Conservation (phyloP, 1,140 invertebrate species). For the Meloidogyne exigua region DNA sequence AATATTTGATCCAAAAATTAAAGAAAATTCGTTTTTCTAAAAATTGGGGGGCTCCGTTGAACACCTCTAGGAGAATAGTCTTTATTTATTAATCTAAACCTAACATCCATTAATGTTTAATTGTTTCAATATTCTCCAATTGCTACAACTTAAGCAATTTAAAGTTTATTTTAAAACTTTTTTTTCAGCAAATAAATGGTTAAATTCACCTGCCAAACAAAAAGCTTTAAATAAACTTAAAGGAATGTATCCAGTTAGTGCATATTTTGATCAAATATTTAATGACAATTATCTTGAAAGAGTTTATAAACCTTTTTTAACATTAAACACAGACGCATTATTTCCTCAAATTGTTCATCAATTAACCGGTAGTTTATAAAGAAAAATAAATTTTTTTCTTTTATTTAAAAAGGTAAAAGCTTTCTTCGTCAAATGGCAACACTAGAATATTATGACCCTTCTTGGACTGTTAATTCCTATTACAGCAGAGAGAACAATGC, state of each 20-base stretch:
- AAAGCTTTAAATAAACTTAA: slow-evolving; percentile 11
- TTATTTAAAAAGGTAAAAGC: slow-evolving; percentile 3
- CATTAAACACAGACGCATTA: neutral
- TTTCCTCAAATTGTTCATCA: slow-evolving; percentile 6
- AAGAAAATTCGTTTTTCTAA: no score
- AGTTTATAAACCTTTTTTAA: neutral
- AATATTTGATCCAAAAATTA: no score
- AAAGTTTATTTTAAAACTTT: neutral
- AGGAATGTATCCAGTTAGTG: neutral
- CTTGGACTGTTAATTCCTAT: neutral
- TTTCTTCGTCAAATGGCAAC: neutral
- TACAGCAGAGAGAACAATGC: slow-evolving; percentile 9
- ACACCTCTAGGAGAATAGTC: no score
- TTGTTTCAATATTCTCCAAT: no score
- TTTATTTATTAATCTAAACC: no score
- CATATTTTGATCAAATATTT: slow-evolving; percentile 16
- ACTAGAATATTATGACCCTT: slow-evolving; percentile 2
- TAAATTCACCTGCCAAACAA: neutral
- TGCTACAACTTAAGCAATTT: no score
- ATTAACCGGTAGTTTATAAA: neutral
- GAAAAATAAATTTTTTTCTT: neutral
- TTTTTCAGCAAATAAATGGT: neutral
- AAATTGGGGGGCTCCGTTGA: no score
- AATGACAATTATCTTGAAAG: neutral
- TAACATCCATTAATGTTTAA: no score